These are phyloP conservation scores for Panonychus citri DNA, from an alignment of 1,140 invertebrate genomes.

Conservation along the genomic window DNA sequence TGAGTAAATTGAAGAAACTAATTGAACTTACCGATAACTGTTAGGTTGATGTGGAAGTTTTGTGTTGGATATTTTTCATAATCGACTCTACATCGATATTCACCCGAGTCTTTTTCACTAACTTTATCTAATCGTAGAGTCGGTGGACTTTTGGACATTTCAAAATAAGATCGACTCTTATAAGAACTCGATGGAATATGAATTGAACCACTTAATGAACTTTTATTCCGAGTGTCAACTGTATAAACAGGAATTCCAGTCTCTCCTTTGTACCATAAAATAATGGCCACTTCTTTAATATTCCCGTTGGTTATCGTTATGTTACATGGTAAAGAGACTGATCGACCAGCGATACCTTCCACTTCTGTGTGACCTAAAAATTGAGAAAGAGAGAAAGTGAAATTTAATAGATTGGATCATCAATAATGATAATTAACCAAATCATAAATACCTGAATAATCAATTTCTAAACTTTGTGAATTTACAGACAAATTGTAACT, in stretches of 20 bases:
- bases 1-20: no score
- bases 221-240: slow-evolving; percentile 8
- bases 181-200: slow-evolving; percentile 7
- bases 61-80: slow-evolving; percentile 60
- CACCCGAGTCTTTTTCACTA: slow-evolving; percentile 48
- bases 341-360: slow-evolving; percentile 39
- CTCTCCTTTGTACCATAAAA: slow-evolving; percentile 56
- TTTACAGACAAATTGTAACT: no score
- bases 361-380: slow-evolving; percentile 11
- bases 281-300: slow-evolving; percentile 36
- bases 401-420: no score
- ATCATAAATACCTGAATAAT: no score
- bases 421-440: no score
- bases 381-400: no score
- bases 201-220: background rate
- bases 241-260: slow-evolving; percentile 15
- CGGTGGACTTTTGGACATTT: slow-evolving; percentile 28
- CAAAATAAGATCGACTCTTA: slow-evolving; percentile 9
- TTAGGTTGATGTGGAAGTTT: slow-evolving; percentile 11
- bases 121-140: slow-evolving; percentile 49
- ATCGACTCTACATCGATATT: slow-evolving; percentile 69
- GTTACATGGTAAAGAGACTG: slow-evolving; percentile 54
- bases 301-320: slow-evolving; percentile 41
- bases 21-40: slow-evolving; percentile 14
- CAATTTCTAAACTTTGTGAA: no score